Conservation (phyloP, 2,113 vertebrate species). For the Centropus unirufus region DNA sequence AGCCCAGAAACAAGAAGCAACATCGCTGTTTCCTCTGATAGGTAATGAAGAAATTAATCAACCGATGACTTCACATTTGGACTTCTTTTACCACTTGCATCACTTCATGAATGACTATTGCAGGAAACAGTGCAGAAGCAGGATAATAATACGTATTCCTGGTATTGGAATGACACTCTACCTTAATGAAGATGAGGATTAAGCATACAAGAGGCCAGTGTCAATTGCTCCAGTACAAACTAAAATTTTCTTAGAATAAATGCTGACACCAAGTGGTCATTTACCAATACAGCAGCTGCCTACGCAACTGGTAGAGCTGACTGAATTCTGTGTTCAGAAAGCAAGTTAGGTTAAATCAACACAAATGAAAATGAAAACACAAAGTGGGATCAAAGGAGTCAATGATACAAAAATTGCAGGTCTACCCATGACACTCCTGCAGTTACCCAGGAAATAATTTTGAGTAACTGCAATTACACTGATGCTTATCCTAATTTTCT, state of each 20-base stretch:
- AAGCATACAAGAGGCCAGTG: background rate
- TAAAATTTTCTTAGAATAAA: background rate
- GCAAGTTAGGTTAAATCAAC: background rate
- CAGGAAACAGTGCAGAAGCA: background rate
- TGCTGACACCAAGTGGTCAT: conserved; percentile 64
- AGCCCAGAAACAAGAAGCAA: background rate
- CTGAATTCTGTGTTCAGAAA: background rate
- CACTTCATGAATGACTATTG: background rate
- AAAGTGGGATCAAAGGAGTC: background rate
- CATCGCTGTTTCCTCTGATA: background rate
- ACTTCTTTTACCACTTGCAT: background rate
- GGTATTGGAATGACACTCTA: background rate
- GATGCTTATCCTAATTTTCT: background rate
- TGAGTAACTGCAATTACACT: background rate
- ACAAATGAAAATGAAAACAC: background rate
- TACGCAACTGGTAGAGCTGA: accelerated
- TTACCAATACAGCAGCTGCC: background rate
- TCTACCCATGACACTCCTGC: background rate
- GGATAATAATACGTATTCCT: background rate
- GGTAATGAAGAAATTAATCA: background rate
- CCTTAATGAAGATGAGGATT: background rate
- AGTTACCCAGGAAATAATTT: background rate
- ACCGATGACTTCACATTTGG: background rate
- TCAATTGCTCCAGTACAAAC: background rate
- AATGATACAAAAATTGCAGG: background rate